Percentiles rank a stretch among this genome's conserved stretches.
Conservation (phyloP, 2,113 vertebrate species). For the Sceloporus undulatus region DNA sequence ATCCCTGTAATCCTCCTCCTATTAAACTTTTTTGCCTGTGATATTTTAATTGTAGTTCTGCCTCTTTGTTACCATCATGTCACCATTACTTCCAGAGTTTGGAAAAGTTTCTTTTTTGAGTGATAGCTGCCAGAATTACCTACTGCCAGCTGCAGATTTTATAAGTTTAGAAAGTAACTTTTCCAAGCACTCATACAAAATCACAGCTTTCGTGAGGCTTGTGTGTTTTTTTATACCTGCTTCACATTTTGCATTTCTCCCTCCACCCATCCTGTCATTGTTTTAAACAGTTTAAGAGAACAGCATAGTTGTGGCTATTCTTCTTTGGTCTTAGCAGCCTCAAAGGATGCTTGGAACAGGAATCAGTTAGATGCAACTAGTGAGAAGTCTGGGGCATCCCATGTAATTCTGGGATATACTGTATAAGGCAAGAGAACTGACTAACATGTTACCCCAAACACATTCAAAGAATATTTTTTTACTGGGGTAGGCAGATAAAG, state of each 20-base stretch:
- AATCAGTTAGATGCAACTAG: background rate
- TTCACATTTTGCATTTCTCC: background rate
- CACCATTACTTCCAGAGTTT: background rate
- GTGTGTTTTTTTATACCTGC: background rate
- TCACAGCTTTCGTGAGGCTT: background rate
- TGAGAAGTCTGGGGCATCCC: background rate
- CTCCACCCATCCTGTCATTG: conserved; percentile 27
- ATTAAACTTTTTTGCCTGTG: background rate
- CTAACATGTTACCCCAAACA: background rate
- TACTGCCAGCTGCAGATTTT: no score
- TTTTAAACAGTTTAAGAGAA: background rate
- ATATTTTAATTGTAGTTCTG: background rate
- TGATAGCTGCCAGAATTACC: no score
- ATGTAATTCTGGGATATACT: background rate
- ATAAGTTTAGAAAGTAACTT: no score
- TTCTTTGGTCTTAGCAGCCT: background rate
- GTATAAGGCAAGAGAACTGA: background rate
- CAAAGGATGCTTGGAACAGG: background rate
- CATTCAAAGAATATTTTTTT: background rate
- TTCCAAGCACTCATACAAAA: no score
- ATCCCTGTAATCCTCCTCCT: background rate
- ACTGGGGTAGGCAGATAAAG: background rate
- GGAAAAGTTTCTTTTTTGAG: background rate
- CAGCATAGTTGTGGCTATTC: background rate
- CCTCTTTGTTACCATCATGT: background rate